Conservation (phyloP, 2,113 vertebrate species). For the Salvelinus alpinus region DNA sequence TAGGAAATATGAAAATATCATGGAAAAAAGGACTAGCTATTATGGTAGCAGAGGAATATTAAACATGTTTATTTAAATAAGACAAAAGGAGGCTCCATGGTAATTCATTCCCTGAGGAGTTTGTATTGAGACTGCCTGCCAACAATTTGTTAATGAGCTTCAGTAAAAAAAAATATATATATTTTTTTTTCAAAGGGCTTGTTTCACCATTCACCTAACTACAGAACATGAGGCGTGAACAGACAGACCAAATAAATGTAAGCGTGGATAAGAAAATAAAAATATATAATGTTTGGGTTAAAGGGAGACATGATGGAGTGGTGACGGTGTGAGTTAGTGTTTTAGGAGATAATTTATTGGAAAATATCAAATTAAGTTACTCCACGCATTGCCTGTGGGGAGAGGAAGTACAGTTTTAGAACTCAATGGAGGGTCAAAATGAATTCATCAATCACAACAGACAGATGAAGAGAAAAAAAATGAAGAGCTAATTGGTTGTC, state of each 20-base stretch:
- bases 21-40: neutral
- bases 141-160: neutral
- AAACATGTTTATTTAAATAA: neutral
- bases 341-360: constrained; percentile 14
- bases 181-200: neutral
- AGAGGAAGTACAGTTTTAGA: constrained; percentile 19
- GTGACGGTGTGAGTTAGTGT: constrained; percentile 15
- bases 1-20: neutral
- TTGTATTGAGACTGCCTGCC: constrained; percentile 20
- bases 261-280: neutral
- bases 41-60: neutral
- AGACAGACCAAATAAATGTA: neutral
- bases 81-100: neutral
- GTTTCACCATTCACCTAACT: constrained; percentile 14
- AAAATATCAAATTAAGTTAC: constrained; percentile 5
- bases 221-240: neutral
- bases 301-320: neutral
- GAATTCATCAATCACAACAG: constrained; percentile 25
- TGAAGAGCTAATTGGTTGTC: constrained; percentile 4
- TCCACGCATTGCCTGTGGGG: constrained; percentile 6
- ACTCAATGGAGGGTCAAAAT: constrained; percentile 17
- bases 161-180: neutral
- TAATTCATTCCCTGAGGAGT: neutral
- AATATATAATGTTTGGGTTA: neutral
- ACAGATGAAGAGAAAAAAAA: neutral